These are phyloP conservation scores for Cliona cf. orientalis DNA, from an alignment of 37 sponge, comb jelly and placozoan genomes.

Conservation along the genomic window DNA sequence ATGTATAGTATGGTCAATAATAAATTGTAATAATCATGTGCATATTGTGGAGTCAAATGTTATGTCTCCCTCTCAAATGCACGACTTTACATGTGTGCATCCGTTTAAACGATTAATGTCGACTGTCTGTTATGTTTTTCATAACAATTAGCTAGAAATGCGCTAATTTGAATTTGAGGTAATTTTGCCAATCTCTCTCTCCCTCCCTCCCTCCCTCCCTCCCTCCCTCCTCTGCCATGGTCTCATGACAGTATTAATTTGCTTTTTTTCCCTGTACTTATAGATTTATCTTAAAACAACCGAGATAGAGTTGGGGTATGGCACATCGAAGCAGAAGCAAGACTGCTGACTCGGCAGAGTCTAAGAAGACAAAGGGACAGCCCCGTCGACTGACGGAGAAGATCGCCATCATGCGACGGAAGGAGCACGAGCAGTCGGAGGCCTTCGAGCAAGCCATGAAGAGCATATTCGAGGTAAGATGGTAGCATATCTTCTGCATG, in stretches of 20 bases:
- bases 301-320: neutral
- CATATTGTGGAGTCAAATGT: too few species aligned
- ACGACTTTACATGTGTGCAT: too few species aligned
- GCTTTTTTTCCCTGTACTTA: neutral
- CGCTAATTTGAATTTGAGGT: too few species aligned
- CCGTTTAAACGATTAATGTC: too few species aligned
- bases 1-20: too few species aligned
- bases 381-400: conserved; percentile 78
- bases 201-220: neutral
- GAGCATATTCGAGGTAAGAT: conserved; percentile 71
- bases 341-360: conserved; percentile 66
- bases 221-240: conserved; percentile 5
- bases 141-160: too few species aligned
- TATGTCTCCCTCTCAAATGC: too few species aligned
- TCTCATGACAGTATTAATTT: neutral
- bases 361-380: conserved; percentile 37
- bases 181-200: too few species aligned
- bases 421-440: conserved; percentile 67
- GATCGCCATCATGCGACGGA: conserved; percentile 76
- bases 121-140: too few species aligned
- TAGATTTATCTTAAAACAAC: too few species aligned
- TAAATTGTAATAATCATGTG: too few species aligned
- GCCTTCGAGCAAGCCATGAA: conserved; percentile 79
- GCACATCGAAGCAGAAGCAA: conserved; percentile 62
- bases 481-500: too few species aligned